Evolutionary conservation across 2,888 invertebrate genomes (phyloP).

Genomic region (Conomelus anceps): DNA sequence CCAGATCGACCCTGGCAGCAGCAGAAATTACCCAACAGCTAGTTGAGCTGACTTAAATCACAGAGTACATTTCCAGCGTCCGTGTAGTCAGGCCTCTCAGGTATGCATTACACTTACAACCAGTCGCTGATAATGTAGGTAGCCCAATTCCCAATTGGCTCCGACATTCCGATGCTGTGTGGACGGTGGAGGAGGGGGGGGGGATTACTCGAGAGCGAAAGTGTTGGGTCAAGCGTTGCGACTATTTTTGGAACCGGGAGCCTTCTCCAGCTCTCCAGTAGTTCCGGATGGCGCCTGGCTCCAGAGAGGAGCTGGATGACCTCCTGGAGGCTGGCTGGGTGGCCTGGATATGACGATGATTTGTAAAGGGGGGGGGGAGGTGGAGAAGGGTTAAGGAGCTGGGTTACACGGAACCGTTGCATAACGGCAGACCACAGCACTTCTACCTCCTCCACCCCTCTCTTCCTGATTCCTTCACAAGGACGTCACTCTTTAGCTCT

Average conservation of each 20-base stretch:
- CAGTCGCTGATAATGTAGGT: neutral
- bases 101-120: neutral
- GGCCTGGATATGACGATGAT: neutral
- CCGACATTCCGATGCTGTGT: neutral
- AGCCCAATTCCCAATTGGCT: neutral
- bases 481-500: neutral
- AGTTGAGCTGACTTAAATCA: too few relatives aligned
- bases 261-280: neutral
- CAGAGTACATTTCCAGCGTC: too few relatives aligned
- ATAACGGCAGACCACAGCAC: slow-evolving; percentile 4
- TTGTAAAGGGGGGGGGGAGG: too few relatives aligned
- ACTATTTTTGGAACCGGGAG: neutral
- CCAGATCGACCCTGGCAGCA: too few relatives aligned
- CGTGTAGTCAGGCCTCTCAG: neutral
- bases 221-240: neutral
- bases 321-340: neutral
- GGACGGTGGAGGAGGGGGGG: too few relatives aligned
- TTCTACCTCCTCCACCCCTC: neutral
- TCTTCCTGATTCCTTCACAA: neutral
- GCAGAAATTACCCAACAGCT: too few relatives aligned
- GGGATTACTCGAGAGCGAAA: neutral
- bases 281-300: slow-evolving; percentile 6
- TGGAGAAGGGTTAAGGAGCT: too few relatives aligned
- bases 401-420: neutral
- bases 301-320: neutral